Conservation (phyloP, 2,113 vertebrate genomes). For the Ondatra zibethicus region DNA sequence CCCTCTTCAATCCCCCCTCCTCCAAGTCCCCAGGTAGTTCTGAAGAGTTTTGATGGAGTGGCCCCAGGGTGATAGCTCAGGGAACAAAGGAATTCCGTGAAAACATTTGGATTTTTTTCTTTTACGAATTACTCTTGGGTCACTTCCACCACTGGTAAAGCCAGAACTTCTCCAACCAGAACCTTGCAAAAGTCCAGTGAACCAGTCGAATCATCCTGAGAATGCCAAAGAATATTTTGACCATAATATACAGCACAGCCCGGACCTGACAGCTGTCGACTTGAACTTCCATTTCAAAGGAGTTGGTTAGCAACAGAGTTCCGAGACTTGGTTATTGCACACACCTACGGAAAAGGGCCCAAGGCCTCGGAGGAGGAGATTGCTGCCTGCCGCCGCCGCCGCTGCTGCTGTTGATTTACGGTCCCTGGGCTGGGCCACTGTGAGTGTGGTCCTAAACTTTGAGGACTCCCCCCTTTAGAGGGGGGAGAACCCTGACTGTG, state of each 20-base stretch:
- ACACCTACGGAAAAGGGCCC: conserved; percentile 79
- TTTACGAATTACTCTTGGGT: conserved; percentile 84
- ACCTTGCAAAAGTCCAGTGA: conserved; percentile 85
- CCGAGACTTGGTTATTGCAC: conserved; percentile 77
- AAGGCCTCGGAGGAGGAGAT: conserved; percentile 80
- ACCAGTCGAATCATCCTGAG: conserved; percentile 86
- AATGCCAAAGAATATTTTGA: conserved; percentile 92
- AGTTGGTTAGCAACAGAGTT: conserved; percentile 83
- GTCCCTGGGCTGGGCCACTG: conserved; percentile 83
- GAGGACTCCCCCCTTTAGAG: conserved; percentile 12
- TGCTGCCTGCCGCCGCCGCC: conserved; percentile 72
- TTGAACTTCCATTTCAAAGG: conserved; percentile 74
- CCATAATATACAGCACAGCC: conserved; percentile 88
- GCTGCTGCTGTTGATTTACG: conserved; percentile 75
- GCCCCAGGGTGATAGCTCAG: conserved; percentile 92
- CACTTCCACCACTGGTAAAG: conserved; percentile 87
- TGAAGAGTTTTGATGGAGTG: conserved; percentile 86
- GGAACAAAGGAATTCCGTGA: conserved; percentile 88
- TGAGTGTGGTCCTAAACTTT: conserved; percentile 82
- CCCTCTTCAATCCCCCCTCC: conserved; percentile 64
- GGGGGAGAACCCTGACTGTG: conserved; percentile 51
- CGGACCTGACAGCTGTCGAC: conserved; percentile 85
- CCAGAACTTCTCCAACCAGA: conserved; percentile 85
- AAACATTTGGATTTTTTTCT: conserved; percentile 80
- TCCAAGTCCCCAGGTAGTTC: conserved; percentile 85